Conservation (phyloP, 2,797 vertebrate species). For the Coilia nasus region DNA sequence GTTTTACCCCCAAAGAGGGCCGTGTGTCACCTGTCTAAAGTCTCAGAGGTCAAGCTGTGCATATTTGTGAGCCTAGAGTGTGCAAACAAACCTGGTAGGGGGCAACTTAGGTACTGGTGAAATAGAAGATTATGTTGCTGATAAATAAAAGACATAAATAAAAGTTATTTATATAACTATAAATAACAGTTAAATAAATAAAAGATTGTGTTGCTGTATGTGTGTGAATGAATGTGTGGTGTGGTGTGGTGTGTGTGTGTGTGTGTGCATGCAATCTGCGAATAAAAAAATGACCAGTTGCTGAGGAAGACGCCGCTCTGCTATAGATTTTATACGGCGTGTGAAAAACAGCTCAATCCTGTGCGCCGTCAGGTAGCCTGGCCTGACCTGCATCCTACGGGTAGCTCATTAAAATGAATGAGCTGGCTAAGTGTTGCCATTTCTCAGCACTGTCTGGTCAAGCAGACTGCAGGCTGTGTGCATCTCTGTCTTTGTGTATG, state of each 20-base stretch:
- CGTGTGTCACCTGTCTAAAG: neutral
- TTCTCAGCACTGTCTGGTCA: slow-evolving; percentile 19
- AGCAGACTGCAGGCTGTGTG: neutral
- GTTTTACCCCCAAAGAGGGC: neutral
- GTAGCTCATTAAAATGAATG: slow-evolving; percentile 16
- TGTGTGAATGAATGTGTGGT: too few relatives aligned
- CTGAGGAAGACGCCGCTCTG: neutral
- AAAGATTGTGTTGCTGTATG: too few relatives aligned
- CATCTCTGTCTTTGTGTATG: neutral
- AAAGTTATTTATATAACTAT: too few relatives aligned
- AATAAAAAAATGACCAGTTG: neutral
- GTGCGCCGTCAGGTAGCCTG: neutral
- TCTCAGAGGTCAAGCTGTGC: neutral
- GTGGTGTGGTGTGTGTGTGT: neutral
- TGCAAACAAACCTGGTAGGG: neutral
- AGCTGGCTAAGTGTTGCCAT: neutral
- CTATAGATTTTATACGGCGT: too few relatives aligned
- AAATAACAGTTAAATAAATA: too few relatives aligned
- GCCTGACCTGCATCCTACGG: neutral
- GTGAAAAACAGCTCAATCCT: neutral
- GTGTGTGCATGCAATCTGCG: neutral
- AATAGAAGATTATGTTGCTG: neutral
- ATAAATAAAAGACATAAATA: too few relatives aligned
- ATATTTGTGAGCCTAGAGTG: neutral
- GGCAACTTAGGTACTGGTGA: neutral